A percentile compares a stretch with the other conserved stretches of the same genome.
phyloP scores from a whole-genome alignment of 2,888 invertebrate species.

The Spicauda simplicius region DNA sequence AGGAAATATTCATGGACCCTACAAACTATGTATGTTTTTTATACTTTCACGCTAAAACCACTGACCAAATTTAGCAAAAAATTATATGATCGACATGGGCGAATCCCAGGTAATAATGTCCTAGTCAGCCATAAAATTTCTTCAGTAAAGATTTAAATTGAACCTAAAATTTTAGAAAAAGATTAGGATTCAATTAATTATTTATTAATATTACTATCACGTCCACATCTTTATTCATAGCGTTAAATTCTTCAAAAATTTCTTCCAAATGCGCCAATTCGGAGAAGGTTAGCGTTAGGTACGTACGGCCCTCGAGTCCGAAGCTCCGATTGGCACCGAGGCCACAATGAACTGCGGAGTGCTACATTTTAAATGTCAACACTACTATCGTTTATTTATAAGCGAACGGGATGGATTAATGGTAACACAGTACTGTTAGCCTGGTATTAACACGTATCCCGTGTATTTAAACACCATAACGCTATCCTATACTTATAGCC shows the following conservation, averaged over 20 bases:
- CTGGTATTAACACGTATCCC: too few species aligned
- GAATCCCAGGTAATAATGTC: too few species aligned
- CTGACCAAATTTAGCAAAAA: too few species aligned
- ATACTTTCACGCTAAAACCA: too few species aligned
- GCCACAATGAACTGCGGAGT: not conserved
- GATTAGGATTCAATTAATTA: too few species aligned
- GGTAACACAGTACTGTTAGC: not conserved
- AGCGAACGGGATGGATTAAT: not conserved
- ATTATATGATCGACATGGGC: too few species aligned
- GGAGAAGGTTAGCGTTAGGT: conserved; percentile 15
- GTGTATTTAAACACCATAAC: not conserved
- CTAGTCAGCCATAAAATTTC: too few species aligned
- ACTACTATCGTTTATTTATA: not conserved
- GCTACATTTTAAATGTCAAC: conserved; percentile 4
- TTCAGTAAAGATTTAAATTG: too few species aligned
- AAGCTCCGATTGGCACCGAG: conserved; percentile 8
- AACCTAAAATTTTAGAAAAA: not conserved
- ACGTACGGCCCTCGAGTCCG: not conserved
- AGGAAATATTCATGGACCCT: too few species aligned
- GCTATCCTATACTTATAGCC: not conserved
- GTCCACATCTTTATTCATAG: too few species aligned
- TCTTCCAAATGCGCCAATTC: not conserved
- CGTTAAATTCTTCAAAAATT: not conserved
- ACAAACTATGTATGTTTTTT: too few species aligned
- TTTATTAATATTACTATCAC: too few species aligned